A percentile compares a stretch with the other conserved stretches of the same genome.
phyloP scores from a whole-genome alignment of 2,113 vertebrate genomes.

The Ameiurus melas region DNA sequence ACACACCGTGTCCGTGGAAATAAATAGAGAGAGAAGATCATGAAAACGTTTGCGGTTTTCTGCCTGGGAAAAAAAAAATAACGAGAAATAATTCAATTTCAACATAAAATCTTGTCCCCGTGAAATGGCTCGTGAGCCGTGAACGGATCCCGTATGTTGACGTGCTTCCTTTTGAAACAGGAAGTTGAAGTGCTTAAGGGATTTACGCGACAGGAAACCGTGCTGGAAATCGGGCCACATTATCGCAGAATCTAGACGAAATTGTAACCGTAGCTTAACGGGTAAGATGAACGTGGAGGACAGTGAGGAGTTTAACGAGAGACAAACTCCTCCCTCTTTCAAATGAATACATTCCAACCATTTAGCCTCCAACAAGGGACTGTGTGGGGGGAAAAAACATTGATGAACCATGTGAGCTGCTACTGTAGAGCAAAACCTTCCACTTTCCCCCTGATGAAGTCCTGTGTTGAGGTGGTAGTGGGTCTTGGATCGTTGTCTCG shows the following conservation, averaged over 20 bases:
- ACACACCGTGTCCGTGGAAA: slow-evolving; percentile 60
- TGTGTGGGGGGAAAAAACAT: background rate
- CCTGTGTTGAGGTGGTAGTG: background rate
- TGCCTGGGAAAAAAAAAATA: background rate
- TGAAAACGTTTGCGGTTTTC: slow-evolving; percentile 42
- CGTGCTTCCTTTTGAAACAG: background rate
- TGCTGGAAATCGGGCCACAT: background rate
- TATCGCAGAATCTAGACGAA: background rate
- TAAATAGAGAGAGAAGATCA: slow-evolving; percentile 47
- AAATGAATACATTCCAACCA: background rate
- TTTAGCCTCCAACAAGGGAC: background rate
- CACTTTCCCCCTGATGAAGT: background rate
- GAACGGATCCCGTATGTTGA: background rate
- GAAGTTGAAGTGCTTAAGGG: background rate
- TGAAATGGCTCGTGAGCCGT: background rate
- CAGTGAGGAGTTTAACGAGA: background rate
- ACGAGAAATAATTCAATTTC: background rate
- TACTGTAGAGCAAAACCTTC: background rate
- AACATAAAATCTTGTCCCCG: background rate
- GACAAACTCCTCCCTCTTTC: background rate
- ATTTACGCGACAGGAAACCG: background rate
- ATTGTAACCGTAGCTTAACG: background rate
- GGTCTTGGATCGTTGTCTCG: background rate
- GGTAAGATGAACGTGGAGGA: background rate
- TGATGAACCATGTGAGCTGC: no score